phyloP scores from a whole-genome alignment of 2,113 vertebrate species.

The Mormoops blainvillei region DNA sequence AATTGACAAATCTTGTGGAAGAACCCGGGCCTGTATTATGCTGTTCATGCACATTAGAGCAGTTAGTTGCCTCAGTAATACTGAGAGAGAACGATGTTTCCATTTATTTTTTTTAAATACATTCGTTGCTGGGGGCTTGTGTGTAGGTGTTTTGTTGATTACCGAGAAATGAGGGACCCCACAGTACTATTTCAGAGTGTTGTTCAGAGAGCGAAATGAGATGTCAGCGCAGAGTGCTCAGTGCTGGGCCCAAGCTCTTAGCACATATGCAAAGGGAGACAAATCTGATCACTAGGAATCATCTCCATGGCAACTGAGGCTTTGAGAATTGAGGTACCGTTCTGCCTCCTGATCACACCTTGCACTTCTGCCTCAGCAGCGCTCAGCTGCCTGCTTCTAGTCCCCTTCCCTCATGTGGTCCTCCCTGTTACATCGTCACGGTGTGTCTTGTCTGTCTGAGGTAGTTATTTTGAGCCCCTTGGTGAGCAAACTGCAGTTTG shows the following conservation, averaged over 20 bases:
- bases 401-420: neutral
- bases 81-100: neutral
- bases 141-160: neutral
- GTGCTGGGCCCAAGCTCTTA: neutral
- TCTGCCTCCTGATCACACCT: neutral
- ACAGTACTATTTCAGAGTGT: neutral
- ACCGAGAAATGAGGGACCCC: neutral
- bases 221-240: neutral
- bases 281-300: neutral
- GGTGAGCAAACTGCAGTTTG: neutral
- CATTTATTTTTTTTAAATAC: neutral
- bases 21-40: neutral
- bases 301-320: slow-evolving; percentile 1
- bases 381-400: neutral
- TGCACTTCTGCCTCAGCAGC: neutral
- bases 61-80: neutral
- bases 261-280: neutral
- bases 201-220: neutral
- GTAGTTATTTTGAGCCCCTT: neutral
- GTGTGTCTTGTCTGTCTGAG: neutral
- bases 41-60: neutral
- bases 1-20: neutral
- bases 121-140: neutral
- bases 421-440: neutral
- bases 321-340: neutral